Evolutionary conservation across 1,140 invertebrate species (phyloP).

Genomic region (Lepidurus couesii): DNA sequence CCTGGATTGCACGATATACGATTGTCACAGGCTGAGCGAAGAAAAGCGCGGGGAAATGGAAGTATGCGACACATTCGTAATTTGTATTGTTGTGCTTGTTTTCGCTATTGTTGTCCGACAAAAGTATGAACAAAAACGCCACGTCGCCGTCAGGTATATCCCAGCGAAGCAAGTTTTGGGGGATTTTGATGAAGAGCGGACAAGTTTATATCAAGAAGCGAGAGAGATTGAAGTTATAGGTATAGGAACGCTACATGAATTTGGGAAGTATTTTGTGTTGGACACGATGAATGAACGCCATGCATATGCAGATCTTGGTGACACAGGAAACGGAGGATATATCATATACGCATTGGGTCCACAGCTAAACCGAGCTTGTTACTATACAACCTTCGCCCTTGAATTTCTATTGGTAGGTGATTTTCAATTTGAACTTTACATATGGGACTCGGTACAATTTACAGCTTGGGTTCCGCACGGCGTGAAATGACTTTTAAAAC

Average conservation of each 20-base stretch:
- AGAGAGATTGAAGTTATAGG: background rate
- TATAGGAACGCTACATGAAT: background rate
- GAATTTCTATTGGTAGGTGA: background rate
- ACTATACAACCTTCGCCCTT: background rate
- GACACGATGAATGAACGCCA: background rate
- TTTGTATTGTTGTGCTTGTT: no score
- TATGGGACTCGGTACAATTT: background rate
- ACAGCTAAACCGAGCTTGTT: background rate
- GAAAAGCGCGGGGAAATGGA: no score
- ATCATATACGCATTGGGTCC: no score
- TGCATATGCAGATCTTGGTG: constrained; percentile 15
- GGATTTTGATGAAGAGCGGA: no score
- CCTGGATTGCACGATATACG: background rate
- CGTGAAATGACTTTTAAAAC: background rate
- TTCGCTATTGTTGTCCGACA: no score
- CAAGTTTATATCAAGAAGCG: no score
- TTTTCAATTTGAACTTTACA: background rate
- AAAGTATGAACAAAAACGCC: no score
- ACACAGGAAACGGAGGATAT: background rate
- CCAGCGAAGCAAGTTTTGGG: no score
- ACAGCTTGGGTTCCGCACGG: background rate
- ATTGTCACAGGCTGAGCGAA: no score
- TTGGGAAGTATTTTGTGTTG: background rate
- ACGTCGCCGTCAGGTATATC: no score
- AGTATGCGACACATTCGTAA: no score